Evolutionary conservation across 2,113 vertebrate species (phyloP).

Genomic region (Loxodonta africana): DNA sequence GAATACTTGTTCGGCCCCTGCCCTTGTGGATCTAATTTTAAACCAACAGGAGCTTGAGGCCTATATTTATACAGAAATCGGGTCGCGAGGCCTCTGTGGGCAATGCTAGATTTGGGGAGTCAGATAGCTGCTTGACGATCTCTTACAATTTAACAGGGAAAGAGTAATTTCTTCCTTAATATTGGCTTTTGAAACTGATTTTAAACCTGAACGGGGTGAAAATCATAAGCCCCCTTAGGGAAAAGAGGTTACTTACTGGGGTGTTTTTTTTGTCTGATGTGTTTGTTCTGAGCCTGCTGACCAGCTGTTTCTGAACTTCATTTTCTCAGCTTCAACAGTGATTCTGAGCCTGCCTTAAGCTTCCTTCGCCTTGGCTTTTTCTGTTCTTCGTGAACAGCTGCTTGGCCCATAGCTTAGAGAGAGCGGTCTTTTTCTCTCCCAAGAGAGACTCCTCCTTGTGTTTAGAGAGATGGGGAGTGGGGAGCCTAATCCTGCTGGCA

Average conservation of each 20-base stretch:
- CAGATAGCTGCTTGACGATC: slow-evolving; percentile 60
- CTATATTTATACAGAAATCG: slow-evolving; percentile 60
- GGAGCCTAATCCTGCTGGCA: slow-evolving; percentile 76
- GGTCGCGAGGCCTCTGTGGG: slow-evolving; percentile 47
- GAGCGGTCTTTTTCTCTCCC: slow-evolving; percentile 36
- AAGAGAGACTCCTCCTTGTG: slow-evolving; percentile 48
- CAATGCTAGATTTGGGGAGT: slow-evolving; percentile 44
- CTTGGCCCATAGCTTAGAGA: slow-evolving; percentile 71
- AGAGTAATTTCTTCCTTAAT: neutral
- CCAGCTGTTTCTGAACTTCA: slow-evolving; percentile 83
- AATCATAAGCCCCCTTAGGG: neutral
- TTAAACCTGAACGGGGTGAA: slow-evolving; percentile 46
- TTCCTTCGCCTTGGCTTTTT: slow-evolving; percentile 66
- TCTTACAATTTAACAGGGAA: slow-evolving; percentile 42
- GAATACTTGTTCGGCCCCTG: slow-evolving; percentile 52
- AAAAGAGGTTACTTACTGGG: slow-evolving; percentile 29
- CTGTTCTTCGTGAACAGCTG: slow-evolving; percentile 68
- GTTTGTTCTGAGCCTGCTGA: slow-evolving; percentile 72
- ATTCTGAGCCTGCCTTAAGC: slow-evolving; percentile 72
- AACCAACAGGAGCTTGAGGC: slow-evolving; percentile 58
- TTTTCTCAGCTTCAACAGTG: slow-evolving; percentile 80
- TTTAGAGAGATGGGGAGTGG: slow-evolving; percentile 77
- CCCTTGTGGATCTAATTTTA: slow-evolving; percentile 18
- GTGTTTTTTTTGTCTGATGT: slow-evolving; percentile 65
- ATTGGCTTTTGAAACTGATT: slow-evolving; percentile 50